These are phyloP conservation scores for Sebastes ruberrimus DNA, from an alignment of 2,797 vertebrate species.

Conservation along the genomic window DNA sequence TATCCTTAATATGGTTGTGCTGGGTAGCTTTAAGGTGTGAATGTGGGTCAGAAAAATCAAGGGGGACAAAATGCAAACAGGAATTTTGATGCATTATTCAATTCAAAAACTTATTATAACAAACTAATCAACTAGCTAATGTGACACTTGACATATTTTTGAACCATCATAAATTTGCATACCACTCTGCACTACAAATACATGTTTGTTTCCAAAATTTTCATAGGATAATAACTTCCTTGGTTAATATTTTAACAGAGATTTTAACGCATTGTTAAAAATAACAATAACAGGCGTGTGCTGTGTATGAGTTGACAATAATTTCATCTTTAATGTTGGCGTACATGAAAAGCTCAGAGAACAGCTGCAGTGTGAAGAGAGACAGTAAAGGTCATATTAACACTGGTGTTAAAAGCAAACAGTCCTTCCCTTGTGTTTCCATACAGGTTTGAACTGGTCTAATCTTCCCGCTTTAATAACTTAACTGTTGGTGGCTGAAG, in stretches of 20 bases:
- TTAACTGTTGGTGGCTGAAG: background rate
- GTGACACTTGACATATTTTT: background rate
- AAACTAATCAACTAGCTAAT: background rate
- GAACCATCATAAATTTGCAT: background rate
- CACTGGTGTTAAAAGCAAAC: background rate
- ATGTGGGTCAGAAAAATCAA: background rate
- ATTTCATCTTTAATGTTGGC: slow-evolving; percentile 23
- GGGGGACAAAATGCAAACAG: background rate
- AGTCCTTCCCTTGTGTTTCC: background rate
- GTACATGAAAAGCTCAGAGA: slow-evolving; percentile 15
- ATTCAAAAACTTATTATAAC: background rate
- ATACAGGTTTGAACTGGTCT: slow-evolving; percentile 57
- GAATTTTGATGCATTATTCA: background rate
- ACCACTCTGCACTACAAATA: background rate
- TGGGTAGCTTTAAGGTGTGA: background rate
- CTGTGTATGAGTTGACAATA: slow-evolving; percentile 14
- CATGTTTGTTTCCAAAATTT: background rate
- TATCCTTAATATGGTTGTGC: background rate
- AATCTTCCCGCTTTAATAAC: slow-evolving; percentile 37
- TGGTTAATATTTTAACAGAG: background rate
- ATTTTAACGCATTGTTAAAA: slow-evolving; percentile 17
- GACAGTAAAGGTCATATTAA: background rate
- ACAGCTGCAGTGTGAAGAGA: background rate
- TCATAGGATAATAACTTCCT: background rate
- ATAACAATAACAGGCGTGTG: slow-evolving; percentile 1